Conservation (phyloP, 1,140 invertebrate genomes). For the Sycophila sp. region DNA sequence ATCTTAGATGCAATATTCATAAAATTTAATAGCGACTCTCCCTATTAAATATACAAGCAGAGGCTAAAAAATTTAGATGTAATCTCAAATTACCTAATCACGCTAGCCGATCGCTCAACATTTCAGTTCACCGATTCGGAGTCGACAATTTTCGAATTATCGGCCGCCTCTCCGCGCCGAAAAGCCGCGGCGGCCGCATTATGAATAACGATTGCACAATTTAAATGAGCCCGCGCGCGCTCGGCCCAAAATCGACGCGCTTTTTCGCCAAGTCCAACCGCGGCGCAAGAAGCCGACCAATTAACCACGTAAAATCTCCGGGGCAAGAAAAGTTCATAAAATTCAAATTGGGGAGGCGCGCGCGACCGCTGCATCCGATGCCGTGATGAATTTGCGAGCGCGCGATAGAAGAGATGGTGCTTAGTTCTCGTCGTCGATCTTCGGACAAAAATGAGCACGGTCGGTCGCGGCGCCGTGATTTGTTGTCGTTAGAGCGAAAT, state of each 20-base stretch:
- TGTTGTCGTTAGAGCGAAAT: constrained; percentile 37
- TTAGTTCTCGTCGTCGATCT: too few relatives aligned
- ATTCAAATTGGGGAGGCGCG: constrained; percentile 11
- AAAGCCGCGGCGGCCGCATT: too few relatives aligned
- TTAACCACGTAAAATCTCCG: not conserved
- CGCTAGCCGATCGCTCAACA: not conserved
- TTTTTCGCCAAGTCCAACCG: too few relatives aligned
- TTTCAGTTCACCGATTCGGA: too few relatives aligned
- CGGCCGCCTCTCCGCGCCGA: too few relatives aligned
- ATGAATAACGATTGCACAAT: too few relatives aligned
- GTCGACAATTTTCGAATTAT: too few relatives aligned
- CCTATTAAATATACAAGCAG: not conserved
- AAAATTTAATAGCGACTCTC: constrained; percentile 16
- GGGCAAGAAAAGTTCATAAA: constrained; percentile 9
- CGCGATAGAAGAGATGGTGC: too few relatives aligned
- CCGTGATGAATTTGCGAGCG: too few relatives aligned
- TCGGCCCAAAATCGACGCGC: too few relatives aligned
- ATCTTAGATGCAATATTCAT: constrained; percentile 4
- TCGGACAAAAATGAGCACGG: constrained; percentile 23
- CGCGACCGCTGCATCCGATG: too few relatives aligned
- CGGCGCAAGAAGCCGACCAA: constrained; percentile 19
- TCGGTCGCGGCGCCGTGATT: constrained; percentile 16
- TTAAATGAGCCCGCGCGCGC: too few relatives aligned
- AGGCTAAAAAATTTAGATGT: not conserved
- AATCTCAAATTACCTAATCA: constrained; percentile 12